Evolutionary conservation across 2,113 vertebrate genomes (phyloP).

Genomic region (Alaudala cheleensis): DNA sequence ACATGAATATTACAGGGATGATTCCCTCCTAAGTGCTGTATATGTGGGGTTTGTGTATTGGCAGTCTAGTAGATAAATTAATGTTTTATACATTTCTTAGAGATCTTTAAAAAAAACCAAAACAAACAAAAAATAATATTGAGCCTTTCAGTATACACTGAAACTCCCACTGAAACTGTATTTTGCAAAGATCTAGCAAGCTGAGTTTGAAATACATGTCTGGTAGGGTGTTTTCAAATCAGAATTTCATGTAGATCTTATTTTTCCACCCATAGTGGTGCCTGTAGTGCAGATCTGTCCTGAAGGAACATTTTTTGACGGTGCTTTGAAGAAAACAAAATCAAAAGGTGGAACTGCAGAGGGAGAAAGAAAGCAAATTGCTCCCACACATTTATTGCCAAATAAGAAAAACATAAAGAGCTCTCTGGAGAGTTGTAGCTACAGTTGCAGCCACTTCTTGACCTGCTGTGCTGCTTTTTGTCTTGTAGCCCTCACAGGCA

Average conservation of each 20-base stretch:
- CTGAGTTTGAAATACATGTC: neutral
- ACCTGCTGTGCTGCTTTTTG: neutral
- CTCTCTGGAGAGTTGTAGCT: neutral
- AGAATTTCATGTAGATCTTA: neutral
- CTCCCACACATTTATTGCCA: slow-evolving; percentile 40
- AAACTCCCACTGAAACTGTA: neutral
- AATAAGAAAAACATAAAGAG: neutral
- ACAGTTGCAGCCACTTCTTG: neutral
- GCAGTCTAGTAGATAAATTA: neutral
- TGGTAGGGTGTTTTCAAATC: neutral
- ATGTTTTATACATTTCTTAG: neutral
- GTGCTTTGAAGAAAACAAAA: slow-evolving; percentile 38
- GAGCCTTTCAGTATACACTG: neutral
- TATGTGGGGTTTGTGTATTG: neutral
- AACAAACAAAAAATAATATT: neutral
- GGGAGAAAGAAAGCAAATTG: neutral
- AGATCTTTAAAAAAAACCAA: rapidly evolving
- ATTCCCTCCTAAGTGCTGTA: neutral
- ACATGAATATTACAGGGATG: neutral
- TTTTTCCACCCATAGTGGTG: neutral
- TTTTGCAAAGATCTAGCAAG: neutral
- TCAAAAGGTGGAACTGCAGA: neutral
- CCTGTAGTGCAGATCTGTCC: neutral
- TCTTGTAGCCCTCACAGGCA: slow-evolving; percentile 10
- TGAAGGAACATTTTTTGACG: neutral